Evolutionary conservation across 2,888 invertebrate species (phyloP), one percentile per base, ranked within the genome.

Genomic region (Phyto melanocephala): DNA sequence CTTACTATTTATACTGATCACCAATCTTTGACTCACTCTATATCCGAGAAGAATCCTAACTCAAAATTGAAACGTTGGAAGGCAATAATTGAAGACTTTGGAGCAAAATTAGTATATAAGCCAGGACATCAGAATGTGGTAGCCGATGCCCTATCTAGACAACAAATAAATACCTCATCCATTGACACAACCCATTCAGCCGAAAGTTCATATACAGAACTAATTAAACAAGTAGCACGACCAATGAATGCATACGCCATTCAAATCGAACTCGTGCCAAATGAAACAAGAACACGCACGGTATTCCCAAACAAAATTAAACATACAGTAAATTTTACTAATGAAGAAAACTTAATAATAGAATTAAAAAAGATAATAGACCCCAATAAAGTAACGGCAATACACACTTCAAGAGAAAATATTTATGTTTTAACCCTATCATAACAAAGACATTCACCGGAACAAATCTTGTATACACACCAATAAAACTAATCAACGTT

Each of bases 31-130:
- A 28, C 28, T 5, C 28, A 28, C 28, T 28, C 28, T 6, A 28
- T 28, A 28, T 28, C 28, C 3, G 11, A 37, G 8, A 37, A 37
- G 8, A 37, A 37, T 11, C 37, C 37, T 2, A 37, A 37, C 37
- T 8, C 37, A 11, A 37, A 37, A 11, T 11, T 37, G 37, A 37
- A 37, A 11, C 37, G 8, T 8, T 37, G 37, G 37, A 11, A 37
- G 11, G 37, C 37, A 3, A 37, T 37, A 37, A 37, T 56, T 47
- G 47, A 63, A 47, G 47, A 47, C 13, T 63, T 28, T 63, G 63
- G 63, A 33, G 63, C 63, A 11, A 63, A 63, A 28, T 33, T 63
- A 47, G 33, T 45, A 47, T 63, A 63, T 10, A 28, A 47, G 28
- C 63, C 60, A 11, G 60, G 60, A 22, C 35, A 37, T 13, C 22